These are phyloP conservation scores for Lordiphosa clarofinis DNA, from an alignment of 1,140 invertebrate genomes.

Conservation along the genomic window DNA sequence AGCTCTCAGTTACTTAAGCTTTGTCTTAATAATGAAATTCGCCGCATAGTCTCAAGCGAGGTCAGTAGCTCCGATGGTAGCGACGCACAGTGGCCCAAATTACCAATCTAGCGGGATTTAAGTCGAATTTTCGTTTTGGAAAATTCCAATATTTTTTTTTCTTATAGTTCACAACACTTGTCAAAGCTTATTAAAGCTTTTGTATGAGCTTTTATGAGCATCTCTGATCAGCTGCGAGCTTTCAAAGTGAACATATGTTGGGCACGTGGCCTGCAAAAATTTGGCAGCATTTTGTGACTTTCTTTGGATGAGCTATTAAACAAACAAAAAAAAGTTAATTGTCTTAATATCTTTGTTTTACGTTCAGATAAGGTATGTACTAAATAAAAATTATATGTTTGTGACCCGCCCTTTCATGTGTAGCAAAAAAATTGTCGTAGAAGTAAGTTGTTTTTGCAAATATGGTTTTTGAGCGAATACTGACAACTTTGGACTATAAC, in stretches of 20 bases:
- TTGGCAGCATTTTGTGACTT: constrained; percentile 2
- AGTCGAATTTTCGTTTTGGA: background rate
- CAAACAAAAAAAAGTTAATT: background rate
- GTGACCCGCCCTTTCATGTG: background rate
- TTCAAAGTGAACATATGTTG: constrained; percentile 7
- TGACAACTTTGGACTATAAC: no score
- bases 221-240: constrained; percentile 1
- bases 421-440: no score
- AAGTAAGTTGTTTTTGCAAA: no score
- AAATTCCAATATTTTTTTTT: background rate
- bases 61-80: no score
- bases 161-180: background rate
- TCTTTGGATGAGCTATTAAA: background rate
- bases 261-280: constrained; percentile 7
- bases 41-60: no score
- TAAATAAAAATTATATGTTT: constrained; percentile 4
- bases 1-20: no score
- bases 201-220: background rate
- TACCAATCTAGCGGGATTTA: constrained; percentile 2
- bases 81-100: constrained; percentile 6
- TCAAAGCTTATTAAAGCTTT: background rate
- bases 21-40: no score
- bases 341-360: background rate
- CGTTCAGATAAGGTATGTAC: background rate
- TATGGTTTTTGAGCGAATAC: no score